Conservation (phyloP, 2,797 vertebrate species). For the Cercopithecus hamlyni region DNA sequence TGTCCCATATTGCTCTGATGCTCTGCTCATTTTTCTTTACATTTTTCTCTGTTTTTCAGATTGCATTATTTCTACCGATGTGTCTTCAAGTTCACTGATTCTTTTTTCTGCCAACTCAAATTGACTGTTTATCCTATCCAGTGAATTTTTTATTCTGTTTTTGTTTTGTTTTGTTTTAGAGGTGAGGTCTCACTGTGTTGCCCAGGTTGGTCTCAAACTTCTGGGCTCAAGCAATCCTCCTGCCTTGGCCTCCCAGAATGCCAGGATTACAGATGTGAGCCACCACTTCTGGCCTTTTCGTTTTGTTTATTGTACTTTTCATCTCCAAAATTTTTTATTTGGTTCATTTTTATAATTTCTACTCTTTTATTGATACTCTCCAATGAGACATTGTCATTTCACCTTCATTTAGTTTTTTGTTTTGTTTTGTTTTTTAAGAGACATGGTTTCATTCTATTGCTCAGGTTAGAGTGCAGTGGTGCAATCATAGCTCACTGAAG, state of each 20-base stretch:
- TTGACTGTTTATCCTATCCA: not conserved
- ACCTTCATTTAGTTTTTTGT: not conserved
- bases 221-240: no score
- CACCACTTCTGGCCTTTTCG: no score
- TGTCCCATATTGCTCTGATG: not conserved
- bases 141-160: not conserved
- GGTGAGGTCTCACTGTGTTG: no score
- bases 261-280: no score
- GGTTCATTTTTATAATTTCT: not conserved
- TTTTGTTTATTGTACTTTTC: not conserved
- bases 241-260: no score
- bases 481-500: no score
- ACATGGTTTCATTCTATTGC: no score
- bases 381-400: not conserved
- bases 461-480: no score
- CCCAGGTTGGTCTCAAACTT: no score
- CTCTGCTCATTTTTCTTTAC: not conserved
- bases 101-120: not conserved
- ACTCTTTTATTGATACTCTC: not conserved
- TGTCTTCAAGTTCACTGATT: not conserved
- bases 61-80: not conserved
- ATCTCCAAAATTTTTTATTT: not conserved
- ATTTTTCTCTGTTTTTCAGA: not conserved
- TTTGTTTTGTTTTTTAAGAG: no score
- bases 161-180: no score